phyloP scores from a whole-genome alignment of 2,888 invertebrate genomes.

The Eupithecia tripunctaria region DNA sequence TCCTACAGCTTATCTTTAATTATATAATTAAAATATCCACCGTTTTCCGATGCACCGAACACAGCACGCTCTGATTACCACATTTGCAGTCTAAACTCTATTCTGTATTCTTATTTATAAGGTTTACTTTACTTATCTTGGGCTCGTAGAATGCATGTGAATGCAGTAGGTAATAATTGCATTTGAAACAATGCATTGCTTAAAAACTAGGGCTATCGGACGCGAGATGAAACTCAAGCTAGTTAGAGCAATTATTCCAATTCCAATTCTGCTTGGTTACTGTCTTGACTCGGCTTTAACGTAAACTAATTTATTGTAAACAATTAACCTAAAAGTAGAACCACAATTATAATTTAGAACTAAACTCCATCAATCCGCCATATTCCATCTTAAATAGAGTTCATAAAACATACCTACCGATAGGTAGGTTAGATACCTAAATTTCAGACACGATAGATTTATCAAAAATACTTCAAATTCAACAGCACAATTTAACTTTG shows the following conservation, averaged over 20 bases:
- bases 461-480: no score
- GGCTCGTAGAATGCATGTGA: constrained; percentile 43
- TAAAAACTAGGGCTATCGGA: constrained; percentile 5
- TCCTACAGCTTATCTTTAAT: constrained; percentile 25
- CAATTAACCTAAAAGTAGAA: no score
- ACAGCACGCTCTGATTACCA: constrained; percentile 60
- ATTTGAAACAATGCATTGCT: background rate
- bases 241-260: background rate
- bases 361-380: no score
- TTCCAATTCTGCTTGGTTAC: background rate
- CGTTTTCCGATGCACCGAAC: constrained; percentile 60
- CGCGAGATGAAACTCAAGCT: background rate
- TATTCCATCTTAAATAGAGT: no score
- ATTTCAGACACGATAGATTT: background rate
- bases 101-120: constrained; percentile 39
- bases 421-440: no score
- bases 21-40: constrained; percentile 49
- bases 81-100: constrained; percentile 38
- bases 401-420: no score
- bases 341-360: no score
- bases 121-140: constrained; percentile 31
- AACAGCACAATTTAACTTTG: no score
- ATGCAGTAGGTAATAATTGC: constrained; percentile 55
- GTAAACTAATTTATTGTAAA: background rate
- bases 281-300: no score